These are phyloP conservation scores for Pachycephala philippinensis DNA, from an alignment of 2,113 vertebrate genomes.

Conservation along the genomic window DNA sequence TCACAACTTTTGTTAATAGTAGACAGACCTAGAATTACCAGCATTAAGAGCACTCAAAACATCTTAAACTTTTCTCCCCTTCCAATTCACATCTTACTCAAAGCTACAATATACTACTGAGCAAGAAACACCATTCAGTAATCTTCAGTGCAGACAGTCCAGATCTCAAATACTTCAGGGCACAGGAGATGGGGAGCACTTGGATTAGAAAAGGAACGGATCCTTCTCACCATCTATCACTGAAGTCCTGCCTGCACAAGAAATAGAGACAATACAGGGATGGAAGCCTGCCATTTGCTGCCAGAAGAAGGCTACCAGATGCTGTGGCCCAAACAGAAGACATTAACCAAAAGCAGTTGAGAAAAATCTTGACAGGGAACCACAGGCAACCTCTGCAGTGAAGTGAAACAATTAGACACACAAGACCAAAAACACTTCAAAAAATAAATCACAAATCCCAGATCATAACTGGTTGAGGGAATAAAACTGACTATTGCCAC, in stretches of 20 bases:
- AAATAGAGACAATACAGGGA: accelerated
- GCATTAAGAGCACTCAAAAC: not conserved
- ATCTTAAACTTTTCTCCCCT: not conserved
- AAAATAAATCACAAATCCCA: not conserved
- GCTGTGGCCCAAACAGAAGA: not conserved
- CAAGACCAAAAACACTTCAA: not conserved
- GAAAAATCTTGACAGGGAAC: not conserved
- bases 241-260: not conserved
- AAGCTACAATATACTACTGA: not conserved
- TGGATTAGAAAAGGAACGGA: not conserved
- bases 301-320: not conserved
- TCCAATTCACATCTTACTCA: not conserved
- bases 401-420: not conserved
- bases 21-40: not conserved
- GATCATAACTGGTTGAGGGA: not conserved
- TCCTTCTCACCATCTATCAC: not conserved
- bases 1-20: not conserved
- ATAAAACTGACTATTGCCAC: not conserved
- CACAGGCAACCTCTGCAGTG: not conserved
- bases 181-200: not conserved
- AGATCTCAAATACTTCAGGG: not conserved
- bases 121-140: not conserved
- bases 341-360: not conserved
- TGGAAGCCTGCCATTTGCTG: not conserved
- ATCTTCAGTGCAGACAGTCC: not conserved